Percentiles rank a stretch among this genome's conserved stretches.
Evolutionary conservation across 1,140 invertebrate genomes (phyloP).

Genomic region (Ceratina australensis): DNA sequence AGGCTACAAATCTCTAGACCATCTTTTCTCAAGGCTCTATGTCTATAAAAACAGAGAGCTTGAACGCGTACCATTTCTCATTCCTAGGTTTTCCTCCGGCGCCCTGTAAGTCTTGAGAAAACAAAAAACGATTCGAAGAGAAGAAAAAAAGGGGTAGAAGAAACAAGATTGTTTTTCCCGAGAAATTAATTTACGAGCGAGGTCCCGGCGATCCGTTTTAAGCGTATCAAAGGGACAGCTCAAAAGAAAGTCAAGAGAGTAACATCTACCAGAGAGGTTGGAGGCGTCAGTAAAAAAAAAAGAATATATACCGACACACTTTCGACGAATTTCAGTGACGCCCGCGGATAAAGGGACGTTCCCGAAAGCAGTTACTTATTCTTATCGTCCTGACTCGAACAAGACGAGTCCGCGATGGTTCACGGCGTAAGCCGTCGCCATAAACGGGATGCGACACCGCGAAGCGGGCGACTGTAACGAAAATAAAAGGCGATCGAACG

Average conservation of each 20-base stretch:
- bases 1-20: background rate
- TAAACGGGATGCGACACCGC: constrained; percentile 3
- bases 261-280: constrained; percentile 17
- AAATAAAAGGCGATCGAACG: background rate
- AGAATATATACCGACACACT: constrained; percentile 45
- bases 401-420: constrained; percentile 44
- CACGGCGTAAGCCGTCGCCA: constrained; percentile 23
- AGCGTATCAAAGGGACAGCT: background rate
- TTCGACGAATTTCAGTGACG: constrained; percentile 46
- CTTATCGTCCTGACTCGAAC: constrained; percentile 50
- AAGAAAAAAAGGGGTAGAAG: background rate
- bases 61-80: background rate
- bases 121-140: background rate
- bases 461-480: background rate
- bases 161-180: background rate
- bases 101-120: background rate
- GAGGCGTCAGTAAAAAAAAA: constrained; percentile 33
- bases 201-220: background rate
- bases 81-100: background rate
- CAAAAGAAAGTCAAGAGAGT: background rate
- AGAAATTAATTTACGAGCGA: constrained; percentile 27
- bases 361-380: constrained; percentile 31
- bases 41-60: background rate
- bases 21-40: too few relatives aligned
- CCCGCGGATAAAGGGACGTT: constrained; percentile 46